phyloP scores from a whole-genome alignment of 1,140 invertebrate species.

The Ceratoteleas bidentatus region DNA sequence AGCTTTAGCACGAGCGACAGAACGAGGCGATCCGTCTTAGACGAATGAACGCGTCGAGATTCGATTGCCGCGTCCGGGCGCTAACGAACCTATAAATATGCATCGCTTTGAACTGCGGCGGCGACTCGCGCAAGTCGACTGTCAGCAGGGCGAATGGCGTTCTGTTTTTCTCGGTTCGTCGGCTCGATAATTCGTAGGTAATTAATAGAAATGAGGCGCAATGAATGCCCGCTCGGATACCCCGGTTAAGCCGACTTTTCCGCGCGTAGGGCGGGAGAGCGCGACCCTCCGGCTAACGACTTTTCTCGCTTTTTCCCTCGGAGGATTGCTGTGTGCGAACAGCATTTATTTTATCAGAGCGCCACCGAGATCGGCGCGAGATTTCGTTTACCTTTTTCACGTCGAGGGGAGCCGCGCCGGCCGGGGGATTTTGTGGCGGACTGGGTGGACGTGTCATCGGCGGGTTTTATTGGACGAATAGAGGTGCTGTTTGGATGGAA shows the following conservation, averaged over 20 bases:
- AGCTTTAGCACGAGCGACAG: too few species aligned
- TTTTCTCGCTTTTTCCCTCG: slow-evolving; percentile 51
- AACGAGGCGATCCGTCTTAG: too few species aligned
- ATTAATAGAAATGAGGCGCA: slow-evolving; percentile 60
- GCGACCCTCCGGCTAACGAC: slow-evolving; percentile 15
- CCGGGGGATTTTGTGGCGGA: slow-evolving; percentile 18
- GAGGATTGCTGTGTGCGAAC: slow-evolving; percentile 41
- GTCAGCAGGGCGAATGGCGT: slow-evolving; percentile 66
- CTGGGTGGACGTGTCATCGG: too few species aligned
- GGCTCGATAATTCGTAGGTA: slow-evolving; percentile 69
- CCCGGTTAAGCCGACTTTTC: slow-evolving; percentile 44
- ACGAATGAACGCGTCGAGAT: slow-evolving; percentile 20
- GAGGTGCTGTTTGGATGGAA: too few species aligned
- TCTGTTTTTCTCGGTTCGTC: slow-evolving; percentile 62
- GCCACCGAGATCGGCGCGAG: slow-evolving; percentile 70
- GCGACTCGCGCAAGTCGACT: slow-evolving; percentile 67
- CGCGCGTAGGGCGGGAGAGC: slow-evolving; percentile 9
- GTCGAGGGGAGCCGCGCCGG: slow-evolving; percentile 69
- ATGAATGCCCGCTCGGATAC: slow-evolving; percentile 53
- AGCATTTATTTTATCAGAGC: slow-evolving; percentile 73
- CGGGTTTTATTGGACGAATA: too few species aligned
- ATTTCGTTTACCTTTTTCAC: slow-evolving; percentile 75
- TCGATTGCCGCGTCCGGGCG: slow-evolving; percentile 65
- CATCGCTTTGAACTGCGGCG: slow-evolving; percentile 71
- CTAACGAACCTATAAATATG: slow-evolving; percentile 76